A percentile compares a stretch with the other conserved stretches of the same genome.
Conservation (phyloP, 2,797 vertebrate genomes). For the Lepus oiostolus region DNA sequence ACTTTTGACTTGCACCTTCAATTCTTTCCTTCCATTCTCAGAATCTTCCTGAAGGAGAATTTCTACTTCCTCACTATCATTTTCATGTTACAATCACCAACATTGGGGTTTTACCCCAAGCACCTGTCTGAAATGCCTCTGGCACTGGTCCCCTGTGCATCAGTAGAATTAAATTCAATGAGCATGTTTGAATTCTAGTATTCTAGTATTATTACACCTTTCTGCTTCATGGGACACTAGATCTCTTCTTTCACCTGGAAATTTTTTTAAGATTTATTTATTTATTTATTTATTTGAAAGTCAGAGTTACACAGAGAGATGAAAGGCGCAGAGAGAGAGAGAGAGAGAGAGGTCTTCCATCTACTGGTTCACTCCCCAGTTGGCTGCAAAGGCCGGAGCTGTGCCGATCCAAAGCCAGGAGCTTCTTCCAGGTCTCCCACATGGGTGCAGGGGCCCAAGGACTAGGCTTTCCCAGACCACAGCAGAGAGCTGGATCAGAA, state of each 20-base stretch:
- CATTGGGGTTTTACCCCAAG: not conserved
- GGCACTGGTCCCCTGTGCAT: not conserved
- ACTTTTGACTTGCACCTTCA: not conserved
- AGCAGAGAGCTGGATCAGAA: too few species aligned
- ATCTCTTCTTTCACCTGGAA: not conserved
- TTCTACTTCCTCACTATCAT: not conserved
- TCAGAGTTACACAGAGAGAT: too few species aligned
- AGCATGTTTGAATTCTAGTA: too few species aligned
- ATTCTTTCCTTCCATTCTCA: not conserved
- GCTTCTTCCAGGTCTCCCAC: too few species aligned
- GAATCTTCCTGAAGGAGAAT: not conserved
- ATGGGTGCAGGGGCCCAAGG: too few species aligned
- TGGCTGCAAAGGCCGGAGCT: too few species aligned
- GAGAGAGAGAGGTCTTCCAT: too few species aligned
- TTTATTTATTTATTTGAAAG: not conserved
- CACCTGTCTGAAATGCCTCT: not conserved
- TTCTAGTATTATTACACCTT: not conserved
- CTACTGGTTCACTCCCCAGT: too few species aligned
- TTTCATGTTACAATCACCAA: not conserved
- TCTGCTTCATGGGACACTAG: not conserved
- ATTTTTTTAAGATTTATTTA: too few species aligned
- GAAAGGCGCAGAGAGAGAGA: too few species aligned
- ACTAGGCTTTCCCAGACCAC: too few species aligned
- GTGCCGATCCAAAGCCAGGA: too few species aligned
- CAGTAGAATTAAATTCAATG: not conserved